Evolutionary conservation across 2,888 invertebrate species (phyloP), one percentile per base, ranked within the genome.

Genomic region (Heliconius charithonia): DNA sequence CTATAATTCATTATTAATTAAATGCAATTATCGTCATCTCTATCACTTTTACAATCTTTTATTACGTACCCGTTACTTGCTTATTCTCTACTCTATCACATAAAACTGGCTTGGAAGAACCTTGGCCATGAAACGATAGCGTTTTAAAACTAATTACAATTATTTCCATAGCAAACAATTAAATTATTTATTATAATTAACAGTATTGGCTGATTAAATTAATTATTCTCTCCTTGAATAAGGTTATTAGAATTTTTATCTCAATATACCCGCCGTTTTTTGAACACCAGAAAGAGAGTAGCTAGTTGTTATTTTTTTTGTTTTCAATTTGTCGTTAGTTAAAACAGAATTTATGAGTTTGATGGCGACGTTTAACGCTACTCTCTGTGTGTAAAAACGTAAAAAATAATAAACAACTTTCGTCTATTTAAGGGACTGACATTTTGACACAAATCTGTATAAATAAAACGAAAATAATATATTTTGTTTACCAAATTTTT

Each of bases 51-150:
- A 32, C 41, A n/a, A 3, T 69, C 25, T 41, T 41, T 25, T 41
- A 41, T 67, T 37, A 10, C 4, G 4, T 41, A 69, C 25, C 13
- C 6, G 32, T 9, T 41, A 16, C 41, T 67, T 41, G 41, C 69
- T 69, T 63, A 63, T 63, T 69, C 25, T n/a, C n/a, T n/a, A n/a
- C 13, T 41, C n/a, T 69, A 41, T 45, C 69, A 41, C 13, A 41
- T 22, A 37, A 37, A 67, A 25, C 69, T 41, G 25, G 13, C 69
- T 41, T 41, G 13, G 3, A 29, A 32, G 1, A 12, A 13, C 59
- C 59, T 72, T 37, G 72, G 32, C 59, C 72, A 59, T 59, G 71
- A 32, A n/a, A 32, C n/a, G 56, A 72, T 56, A 59, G 56, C 29
- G n/a, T 32, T 56, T 72, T 59, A 59, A 72, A 32, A 32, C n/a